Conservation (phyloP, 1,140 invertebrate species). For the Lucilia cuprina region DNA sequence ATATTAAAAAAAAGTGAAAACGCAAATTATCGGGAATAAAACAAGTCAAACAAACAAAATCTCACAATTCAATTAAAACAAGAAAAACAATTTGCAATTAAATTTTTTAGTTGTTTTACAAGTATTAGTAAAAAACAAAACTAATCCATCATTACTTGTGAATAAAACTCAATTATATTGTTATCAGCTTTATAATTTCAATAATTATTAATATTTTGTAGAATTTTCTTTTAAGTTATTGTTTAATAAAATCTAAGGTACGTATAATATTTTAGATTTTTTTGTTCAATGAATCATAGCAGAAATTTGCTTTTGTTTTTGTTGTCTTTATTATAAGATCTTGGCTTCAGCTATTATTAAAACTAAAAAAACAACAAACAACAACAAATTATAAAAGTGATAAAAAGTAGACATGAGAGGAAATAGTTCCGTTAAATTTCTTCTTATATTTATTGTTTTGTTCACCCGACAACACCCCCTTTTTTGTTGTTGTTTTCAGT, state of each 20-base stretch:
- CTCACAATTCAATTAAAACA: neutral
- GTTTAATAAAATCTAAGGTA: neutral
- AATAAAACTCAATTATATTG: too few relatives aligned
- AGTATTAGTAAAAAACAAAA: too few relatives aligned
- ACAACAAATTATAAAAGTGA: neutral
- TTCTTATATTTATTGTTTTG: neutral
- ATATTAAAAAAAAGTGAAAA: neutral
- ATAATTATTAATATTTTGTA: neutral
- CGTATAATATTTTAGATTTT: neutral
- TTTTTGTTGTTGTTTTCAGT: neutral
- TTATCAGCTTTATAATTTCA: too few relatives aligned
- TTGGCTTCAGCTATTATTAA: neutral
- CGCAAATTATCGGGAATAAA: neutral
- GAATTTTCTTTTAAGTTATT: neutral
- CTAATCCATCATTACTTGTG: too few relatives aligned
- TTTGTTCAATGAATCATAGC: neutral
- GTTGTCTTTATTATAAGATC: neutral
- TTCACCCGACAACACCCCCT: conserved; percentile 18
- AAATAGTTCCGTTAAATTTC: conserved; percentile 20
- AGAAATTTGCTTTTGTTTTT: neutral
- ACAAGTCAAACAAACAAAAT: neutral
- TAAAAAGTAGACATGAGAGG: neutral
- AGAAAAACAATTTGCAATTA: neutral
- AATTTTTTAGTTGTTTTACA: neutral
- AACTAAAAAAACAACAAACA: neutral